These are phyloP conservation scores for Edolisoma coerulescens DNA, from an alignment of 2,113 vertebrate genomes.

Conservation along the genomic window DNA sequence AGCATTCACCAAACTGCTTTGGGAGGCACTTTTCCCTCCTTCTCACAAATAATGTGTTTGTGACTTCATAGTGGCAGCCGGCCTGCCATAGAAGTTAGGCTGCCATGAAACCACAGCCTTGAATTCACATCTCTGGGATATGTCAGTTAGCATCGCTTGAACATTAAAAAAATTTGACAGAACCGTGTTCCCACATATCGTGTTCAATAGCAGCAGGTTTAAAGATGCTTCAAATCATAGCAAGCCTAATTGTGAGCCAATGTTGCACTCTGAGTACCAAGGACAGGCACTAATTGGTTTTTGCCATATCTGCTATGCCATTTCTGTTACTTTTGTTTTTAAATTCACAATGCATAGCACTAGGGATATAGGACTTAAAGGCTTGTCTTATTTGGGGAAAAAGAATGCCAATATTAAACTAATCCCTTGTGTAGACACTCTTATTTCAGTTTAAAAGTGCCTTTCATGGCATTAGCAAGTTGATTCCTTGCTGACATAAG, in stretches of 20 bases:
- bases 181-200: neutral
- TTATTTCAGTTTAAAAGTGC: constrained; percentile 31
- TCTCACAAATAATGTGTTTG: neutral
- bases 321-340: neutral
- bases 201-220: neutral
- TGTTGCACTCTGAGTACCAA: neutral
- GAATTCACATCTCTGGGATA: neutral
- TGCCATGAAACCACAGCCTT: neutral
- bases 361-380: neutral
- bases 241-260: neutral
- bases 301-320: neutral
- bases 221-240: constrained; percentile 7
- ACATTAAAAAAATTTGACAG: neutral
- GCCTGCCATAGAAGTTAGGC: neutral
- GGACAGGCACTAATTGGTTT: neutral
- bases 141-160: neutral
- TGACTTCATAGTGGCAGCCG: neutral
- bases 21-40: neutral
- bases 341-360: neutral
- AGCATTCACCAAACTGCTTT: neutral
- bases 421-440: neutral
- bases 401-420: constrained; percentile 17
- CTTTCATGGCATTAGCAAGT: constrained; percentile 41
- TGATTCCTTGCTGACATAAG: constrained; percentile 40
- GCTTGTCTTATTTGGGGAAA: neutral